These are phyloP conservation scores for Luperina testacea DNA, from an alignment of 2,888 invertebrate species.

Conservation along the genomic window DNA sequence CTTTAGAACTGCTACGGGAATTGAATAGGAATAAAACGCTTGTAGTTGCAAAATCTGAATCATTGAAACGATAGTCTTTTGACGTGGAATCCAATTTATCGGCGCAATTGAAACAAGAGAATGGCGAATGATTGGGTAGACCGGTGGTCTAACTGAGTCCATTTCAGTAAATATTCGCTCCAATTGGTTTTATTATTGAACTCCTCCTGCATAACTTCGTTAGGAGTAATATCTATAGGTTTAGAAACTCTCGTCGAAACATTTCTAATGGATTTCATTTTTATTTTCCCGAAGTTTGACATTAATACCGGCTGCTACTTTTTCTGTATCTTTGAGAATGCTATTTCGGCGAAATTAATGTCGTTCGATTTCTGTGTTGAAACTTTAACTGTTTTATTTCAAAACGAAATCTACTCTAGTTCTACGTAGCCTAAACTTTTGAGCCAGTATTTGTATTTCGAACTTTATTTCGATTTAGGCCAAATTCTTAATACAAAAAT, in stretches of 20 bases:
- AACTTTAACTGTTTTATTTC: conserved; percentile 1
- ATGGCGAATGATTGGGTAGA: conserved; percentile 72
- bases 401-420: neutral
- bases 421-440: neutral
- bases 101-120: conserved; percentile 71
- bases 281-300: conserved; percentile 2
- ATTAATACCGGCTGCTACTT: conserved; percentile 10
- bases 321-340: conserved; percentile 5
- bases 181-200: conserved; percentile 59
- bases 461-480: neutral
- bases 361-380: neutral
- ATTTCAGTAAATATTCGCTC: conserved; percentile 64
- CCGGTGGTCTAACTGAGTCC: conserved; percentile 64
- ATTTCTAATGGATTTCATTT: conserved; percentile 13
- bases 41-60: conserved; percentile 74
- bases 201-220: conserved; percentile 48
- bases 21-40: conserved; percentile 70
- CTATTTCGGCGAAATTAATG: neutral
- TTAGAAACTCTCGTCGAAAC: conserved; percentile 15
- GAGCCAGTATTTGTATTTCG: neutral
- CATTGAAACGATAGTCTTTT: conserved; percentile 74
- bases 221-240: conserved; percentile 30
- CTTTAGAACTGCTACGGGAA: conserved; percentile 56
- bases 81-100: conserved; percentile 75
- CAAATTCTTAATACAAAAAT: neutral